Base-by-base conservation (phyloP, 2,113 vertebrate genomes). In the Caranx melampygus region DNA sequence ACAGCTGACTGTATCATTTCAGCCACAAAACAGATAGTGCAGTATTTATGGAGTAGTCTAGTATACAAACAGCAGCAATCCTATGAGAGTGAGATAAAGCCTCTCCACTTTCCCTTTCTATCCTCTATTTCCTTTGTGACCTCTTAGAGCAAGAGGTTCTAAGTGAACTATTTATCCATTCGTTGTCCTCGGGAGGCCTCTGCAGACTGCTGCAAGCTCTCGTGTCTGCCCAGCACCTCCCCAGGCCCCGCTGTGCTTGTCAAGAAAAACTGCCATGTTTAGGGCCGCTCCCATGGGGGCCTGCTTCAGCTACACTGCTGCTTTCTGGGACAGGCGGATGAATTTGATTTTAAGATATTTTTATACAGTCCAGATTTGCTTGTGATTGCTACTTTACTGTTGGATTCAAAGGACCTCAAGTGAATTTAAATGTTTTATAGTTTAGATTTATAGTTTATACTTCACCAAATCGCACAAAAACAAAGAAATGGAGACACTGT, bases 231-330 rank as follows among this genome's bases (percentile, higher is more conserved):
- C 79, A 44, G 86, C 91, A 82, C 68, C 88, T 83, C 82, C 86
- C 88, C 68, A 60, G 85, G 84, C 85, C 81, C 78, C 31, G 61
- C 78, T 75, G 86, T 52, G 81, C 92, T 89, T 91, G 95, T 96
- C 95, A 94, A 12, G 84, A 94, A 94, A 87, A 95, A 91, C 92
- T 87, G 93, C 93, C 89, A 86, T 95, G 94, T 93, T 90, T 88
- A 92, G 85, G 91, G 88, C 89, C 87, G 78, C 93, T 95, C 95
- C 93, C 83, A 11, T 70, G 89, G 93, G 93, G 89, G 26, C 66
- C 83, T 6, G 26, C 73, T 65, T 26, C 55, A 68, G 72, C 70
- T 68, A 61, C 79, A 52, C 79, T 78, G 78, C 81, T 31, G 87
- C 65, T 75, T 83, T 75, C 40, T 52, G 52, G 74, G 76, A 20